Conservation (phyloP, 2,113 vertebrate species). For the Tamias sibiricus region DNA sequence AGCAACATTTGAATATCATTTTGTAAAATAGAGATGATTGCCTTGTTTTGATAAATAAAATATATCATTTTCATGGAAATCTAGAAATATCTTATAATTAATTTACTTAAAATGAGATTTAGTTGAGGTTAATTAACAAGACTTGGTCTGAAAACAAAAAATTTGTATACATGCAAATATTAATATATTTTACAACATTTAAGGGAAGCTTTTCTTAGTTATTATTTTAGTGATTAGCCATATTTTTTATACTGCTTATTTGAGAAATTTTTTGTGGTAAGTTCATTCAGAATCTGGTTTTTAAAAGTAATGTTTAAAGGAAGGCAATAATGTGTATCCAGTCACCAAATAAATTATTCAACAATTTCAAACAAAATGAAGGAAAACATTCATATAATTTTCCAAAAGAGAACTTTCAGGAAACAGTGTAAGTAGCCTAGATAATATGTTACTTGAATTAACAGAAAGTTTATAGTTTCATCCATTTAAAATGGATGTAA, state of each 20-base stretch:
- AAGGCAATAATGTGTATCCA: background rate
- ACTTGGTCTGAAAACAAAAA: background rate
- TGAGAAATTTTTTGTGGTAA: background rate
- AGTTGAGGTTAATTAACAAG: constrained; percentile 8
- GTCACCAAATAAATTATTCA: background rate
- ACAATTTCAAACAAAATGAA: background rate
- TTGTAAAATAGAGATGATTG: background rate
- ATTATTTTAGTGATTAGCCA: background rate
- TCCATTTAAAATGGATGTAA: background rate
- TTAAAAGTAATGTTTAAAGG: background rate
- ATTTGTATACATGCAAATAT: background rate
- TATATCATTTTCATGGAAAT: background rate
- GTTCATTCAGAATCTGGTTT: background rate
- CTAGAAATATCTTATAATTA: background rate
- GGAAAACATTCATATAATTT: background rate
- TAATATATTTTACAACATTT: background rate
- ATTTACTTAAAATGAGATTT: background rate
- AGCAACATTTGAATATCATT: background rate
- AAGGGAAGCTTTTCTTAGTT: background rate
- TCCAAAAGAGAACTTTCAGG: background rate
- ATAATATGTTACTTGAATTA: background rate
- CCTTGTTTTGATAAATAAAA: constrained; percentile 21
- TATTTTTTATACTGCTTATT: background rate
- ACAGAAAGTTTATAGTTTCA: background rate
- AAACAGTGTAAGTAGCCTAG: background rate